Conservation (phyloP, 2,113 vertebrate genomes). For the Ariopsis seemanni region DNA sequence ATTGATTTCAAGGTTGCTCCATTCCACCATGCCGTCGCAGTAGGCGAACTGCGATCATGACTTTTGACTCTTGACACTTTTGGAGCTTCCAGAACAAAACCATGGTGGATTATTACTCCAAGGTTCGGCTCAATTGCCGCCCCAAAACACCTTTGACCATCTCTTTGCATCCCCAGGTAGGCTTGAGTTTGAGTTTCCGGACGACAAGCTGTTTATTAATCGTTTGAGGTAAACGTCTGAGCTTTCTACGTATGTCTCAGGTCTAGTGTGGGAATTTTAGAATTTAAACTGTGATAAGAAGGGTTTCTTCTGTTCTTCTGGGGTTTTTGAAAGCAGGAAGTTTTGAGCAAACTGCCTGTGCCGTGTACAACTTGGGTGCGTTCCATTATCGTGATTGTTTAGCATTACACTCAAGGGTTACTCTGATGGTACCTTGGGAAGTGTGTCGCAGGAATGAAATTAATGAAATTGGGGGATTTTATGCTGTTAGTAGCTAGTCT, state of each 20-base stretch:
- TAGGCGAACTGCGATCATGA: conserved; percentile 8
- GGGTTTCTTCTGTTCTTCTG: background rate
- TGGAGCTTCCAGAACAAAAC: conserved; percentile 6
- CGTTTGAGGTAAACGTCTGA: no score
- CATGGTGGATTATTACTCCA: conserved; percentile 55
- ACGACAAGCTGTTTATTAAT: background rate
- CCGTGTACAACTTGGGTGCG: background rate
- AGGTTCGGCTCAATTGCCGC: conserved; percentile 35
- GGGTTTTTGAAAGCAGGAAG: background rate
- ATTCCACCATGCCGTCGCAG: background rate
- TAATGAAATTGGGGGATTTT: background rate
- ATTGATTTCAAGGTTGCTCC: background rate
- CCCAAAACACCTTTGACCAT: conserved; percentile 41
- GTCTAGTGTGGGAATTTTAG: no score
- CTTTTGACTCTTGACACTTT: conserved; percentile 5
- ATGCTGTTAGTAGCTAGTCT: conserved; percentile 8
- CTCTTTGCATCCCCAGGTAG: conserved; percentile 48
- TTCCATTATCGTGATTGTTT: background rate
- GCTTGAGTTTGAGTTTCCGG: background rate
- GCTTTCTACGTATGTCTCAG: no score
- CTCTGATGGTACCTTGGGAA: background rate
- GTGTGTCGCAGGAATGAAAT: background rate
- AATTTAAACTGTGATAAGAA: no score
- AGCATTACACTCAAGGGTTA: background rate
- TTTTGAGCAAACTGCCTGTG: background rate